Percentiles rank a stretch among this genome's conserved stretches.
These are phyloP conservation scores for Nyleta sp. DNA, from an alignment of 2,888 invertebrate genomes.

Conservation along the genomic window DNA sequence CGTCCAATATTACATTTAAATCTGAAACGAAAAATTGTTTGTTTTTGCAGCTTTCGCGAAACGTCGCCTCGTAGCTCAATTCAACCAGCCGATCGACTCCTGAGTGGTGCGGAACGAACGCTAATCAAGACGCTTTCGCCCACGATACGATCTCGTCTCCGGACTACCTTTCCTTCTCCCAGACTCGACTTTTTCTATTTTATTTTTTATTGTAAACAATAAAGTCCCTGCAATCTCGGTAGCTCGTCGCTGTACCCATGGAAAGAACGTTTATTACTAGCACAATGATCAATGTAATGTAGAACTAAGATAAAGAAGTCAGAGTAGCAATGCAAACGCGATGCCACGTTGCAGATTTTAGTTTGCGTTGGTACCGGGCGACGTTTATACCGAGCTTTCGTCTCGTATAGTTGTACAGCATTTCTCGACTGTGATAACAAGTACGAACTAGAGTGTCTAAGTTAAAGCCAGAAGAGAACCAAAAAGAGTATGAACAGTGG, in stretches of 20 bases:
- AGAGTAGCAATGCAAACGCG: constrained; percentile 21
- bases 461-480: constrained; percentile 8
- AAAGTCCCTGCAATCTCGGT: constrained; percentile 59
- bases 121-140: too few relatives aligned
- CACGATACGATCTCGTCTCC: constrained; percentile 35
- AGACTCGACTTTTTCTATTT: constrained; percentile 44
- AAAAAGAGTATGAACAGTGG: background rate
- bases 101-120: constrained; percentile 53
- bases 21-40: too few relatives aligned
- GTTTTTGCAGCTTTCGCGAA: constrained; percentile 76
- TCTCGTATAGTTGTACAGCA: constrained; percentile 54
- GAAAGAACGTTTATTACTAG: background rate
- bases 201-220: constrained; percentile 63
- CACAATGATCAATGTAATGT: background rate
- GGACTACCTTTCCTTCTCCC: constrained; percentile 40
- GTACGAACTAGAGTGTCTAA: constrained; percentile 10
- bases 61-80: constrained; percentile 83
- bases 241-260: constrained; percentile 55
- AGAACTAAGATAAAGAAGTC: constrained; percentile 6
- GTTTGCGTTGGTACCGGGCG: constrained; percentile 43
- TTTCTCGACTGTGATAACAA: constrained; percentile 58
- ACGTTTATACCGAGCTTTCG: constrained; percentile 47
- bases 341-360: constrained; percentile 36
- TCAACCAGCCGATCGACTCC: constrained; percentile 78
- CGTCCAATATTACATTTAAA: too few relatives aligned